Evolutionary conservation across 2,888 invertebrate genomes (phyloP), one percentile per base, ranked within the genome.

Genomic region (Gymnoscelis rufifasciata): DNA sequence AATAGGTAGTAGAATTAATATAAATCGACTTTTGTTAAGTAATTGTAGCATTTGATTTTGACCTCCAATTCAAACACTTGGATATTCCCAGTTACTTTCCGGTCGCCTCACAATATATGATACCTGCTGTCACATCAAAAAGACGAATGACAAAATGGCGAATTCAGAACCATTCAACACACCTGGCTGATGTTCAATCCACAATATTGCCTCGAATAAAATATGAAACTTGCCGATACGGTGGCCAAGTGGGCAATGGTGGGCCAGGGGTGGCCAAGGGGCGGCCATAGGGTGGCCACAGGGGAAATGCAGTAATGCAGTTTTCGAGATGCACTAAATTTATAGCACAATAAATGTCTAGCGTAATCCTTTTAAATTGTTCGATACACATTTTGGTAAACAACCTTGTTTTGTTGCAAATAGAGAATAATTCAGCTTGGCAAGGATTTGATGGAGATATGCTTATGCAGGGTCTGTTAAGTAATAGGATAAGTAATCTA

Each of bases 261-360:
- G 33, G 38, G 38, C 15, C 31, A 33, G 14, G 31, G 31, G 31
- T 19, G 19, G 19, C 19, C 19, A 19, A 19, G 4, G 19, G 19
- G 19, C 3, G 19, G 19, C 19, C 19, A 19, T 3, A 5, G 47
- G 38, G 26, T 11, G 26, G 41, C 14, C 49, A 11, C 49, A 15
- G 8, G 49, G 49, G 49, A 50, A 50, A 50, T 50, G 45, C 49
- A 42, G 49, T 49, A 49, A 49, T 49, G 49, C 49, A 50, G 44
- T 45, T 44, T 49, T 42, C 23, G 42, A 62, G 61, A 55, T 71
- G 70, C 64, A 67, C 29, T 59, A 54, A 71, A 78, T 76, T 74
- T 78, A 76, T 73, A 51, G 67, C 68, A 48, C 68, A 70, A 73
- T 78, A 77, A 76, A 76, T 59, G 72, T 76, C 67, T 44, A 43